These are phyloP conservation scores for Rhinichthys osculus DNA, from an alignment of 2,797 vertebrate genomes.

Conservation along the genomic window DNA sequence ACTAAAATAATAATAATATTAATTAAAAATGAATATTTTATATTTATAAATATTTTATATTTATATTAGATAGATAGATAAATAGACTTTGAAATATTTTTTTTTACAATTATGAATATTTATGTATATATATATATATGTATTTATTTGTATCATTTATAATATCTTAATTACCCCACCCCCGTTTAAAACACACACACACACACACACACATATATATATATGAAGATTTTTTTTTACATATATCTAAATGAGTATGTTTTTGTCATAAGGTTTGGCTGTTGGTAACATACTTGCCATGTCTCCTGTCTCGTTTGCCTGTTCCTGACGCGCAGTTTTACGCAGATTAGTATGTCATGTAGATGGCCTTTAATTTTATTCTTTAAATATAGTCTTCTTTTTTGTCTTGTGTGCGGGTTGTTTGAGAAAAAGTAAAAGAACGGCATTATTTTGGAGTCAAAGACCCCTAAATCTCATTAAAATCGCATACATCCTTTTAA, in stretches of 20 bases:
- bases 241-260: no score
- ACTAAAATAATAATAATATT: neutral
- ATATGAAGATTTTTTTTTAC: no score
- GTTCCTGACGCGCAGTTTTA: neutral
- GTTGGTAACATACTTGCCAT: neutral
- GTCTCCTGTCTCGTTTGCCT: neutral
- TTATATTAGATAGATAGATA: no score
- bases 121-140: no score
- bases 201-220: no score
- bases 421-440: neutral
- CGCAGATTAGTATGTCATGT: neutral
- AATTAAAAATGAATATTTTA: no score
- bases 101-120: no score
- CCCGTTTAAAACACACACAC: no score
- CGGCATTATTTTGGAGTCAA: neutral
- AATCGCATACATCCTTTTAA: neutral
- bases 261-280: neutral
- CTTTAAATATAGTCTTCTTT: neutral
- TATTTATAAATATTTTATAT: no score
- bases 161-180: no score
- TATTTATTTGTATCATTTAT: no score
- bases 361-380: neutral
- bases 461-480: fast-evolving
- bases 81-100: no score
- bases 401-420: neutral